phyloP scores from a whole-genome alignment of 2,113 vertebrate genomes.

The Malurus melanocephalus region DNA sequence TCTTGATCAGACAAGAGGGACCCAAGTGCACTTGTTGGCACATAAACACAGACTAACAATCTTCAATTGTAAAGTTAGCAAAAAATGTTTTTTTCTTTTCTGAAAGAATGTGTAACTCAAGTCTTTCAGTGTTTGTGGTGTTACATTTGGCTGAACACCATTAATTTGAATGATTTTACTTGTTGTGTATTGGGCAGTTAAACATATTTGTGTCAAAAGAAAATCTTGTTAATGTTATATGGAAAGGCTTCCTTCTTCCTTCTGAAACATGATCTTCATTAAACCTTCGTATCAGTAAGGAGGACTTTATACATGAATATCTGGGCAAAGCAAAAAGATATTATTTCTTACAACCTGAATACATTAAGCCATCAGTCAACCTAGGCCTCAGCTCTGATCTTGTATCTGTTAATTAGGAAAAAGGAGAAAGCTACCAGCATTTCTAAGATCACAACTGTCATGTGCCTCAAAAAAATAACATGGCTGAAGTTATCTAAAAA shows the following conservation, averaged over 20 bases:
- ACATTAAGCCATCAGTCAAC: background rate
- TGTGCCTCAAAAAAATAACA: background rate
- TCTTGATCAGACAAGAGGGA: conserved; percentile 41
- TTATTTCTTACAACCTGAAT: background rate
- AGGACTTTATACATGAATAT: background rate
- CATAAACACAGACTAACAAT: conserved; percentile 9
- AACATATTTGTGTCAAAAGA: background rate
- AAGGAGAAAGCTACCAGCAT: background rate
- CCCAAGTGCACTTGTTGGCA: background rate
- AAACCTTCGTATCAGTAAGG: background rate
- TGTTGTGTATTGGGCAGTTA: background rate
- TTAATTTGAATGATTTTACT: background rate
- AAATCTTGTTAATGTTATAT: background rate
- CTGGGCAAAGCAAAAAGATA: background rate
- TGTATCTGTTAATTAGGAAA: background rate
- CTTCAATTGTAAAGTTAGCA: conserved; percentile 9
- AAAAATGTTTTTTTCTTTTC: background rate
- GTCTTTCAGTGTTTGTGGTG: conserved; percentile 8
- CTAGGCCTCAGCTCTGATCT: background rate
- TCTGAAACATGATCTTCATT: background rate
- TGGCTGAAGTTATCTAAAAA: background rate
- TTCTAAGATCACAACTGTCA: background rate
- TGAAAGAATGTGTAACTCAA: conserved; percentile 37
- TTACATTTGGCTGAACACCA: conserved; percentile 27
- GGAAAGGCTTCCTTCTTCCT: background rate